Conservation (phyloP, 2,797 vertebrate genomes). For the Aplochiton taeniatus region DNA sequence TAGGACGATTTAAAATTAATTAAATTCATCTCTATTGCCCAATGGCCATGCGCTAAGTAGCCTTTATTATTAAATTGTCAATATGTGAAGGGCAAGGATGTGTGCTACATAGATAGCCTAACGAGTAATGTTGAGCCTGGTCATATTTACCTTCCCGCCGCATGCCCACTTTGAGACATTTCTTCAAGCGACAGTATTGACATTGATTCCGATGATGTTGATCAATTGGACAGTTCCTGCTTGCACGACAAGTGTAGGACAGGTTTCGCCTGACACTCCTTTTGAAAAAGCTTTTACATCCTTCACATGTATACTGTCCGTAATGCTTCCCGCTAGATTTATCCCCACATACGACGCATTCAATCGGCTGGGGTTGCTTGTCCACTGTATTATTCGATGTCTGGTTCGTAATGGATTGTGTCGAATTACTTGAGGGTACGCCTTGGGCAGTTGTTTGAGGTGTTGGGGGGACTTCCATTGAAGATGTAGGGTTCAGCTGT, state of each 20-base stretch:
- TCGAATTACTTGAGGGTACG: constrained; percentile 80
- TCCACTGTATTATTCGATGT: constrained; percentile 77
- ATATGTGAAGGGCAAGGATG: no score
- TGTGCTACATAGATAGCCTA: no score
- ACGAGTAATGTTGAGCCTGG: no score
- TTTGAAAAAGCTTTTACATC: constrained; percentile 99
- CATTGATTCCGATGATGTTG: constrained; percentile 98
- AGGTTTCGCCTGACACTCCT: constrained; percentile 94
- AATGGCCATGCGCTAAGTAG: no score
- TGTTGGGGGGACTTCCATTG: constrained; percentile 78
- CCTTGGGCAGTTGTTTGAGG: constrained; percentile 81
- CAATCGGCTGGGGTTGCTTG: constrained; percentile 89
- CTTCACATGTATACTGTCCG: constrained; percentile 96
- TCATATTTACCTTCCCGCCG: constrained; percentile 89
- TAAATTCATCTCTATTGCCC: no score
- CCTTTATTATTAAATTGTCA: no score
- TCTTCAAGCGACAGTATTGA: constrained; percentile 98
- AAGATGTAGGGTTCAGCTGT: constrained; percentile 62
- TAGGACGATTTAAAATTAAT: no score
- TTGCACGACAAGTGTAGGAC: constrained; percentile 94
- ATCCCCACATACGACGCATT: constrained; percentile 95
- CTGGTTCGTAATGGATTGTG: constrained; percentile 76
- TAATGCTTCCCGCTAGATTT: constrained; percentile 98
- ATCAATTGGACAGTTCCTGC: constrained; percentile 95
- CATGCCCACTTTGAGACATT: constrained; percentile 99